Conservation (phyloP, 2,888 invertebrate species). For the Drosophila maculinotata region DNA sequence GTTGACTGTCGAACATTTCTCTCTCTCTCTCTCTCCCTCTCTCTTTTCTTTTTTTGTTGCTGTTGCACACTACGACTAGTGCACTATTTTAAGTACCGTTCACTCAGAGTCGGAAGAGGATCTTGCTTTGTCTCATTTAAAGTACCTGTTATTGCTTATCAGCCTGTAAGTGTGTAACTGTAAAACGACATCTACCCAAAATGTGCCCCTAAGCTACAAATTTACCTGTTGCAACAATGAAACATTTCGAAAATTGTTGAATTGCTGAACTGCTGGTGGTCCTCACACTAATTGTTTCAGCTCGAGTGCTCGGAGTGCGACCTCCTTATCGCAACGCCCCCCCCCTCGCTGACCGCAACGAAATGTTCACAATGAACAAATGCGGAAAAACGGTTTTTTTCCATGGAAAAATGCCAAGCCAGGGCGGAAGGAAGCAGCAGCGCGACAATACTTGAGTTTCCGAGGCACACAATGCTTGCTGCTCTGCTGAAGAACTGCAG, state of each 20-base stretch:
- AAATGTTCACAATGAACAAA: constrained; percentile 29
- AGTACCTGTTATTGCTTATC: constrained; percentile 9
- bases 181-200: constrained; percentile 19
- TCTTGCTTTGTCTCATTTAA: constrained; percentile 2
- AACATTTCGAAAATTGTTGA: constrained; percentile 1
- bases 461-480: neutral
- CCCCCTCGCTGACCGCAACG: constrained; percentile 30
- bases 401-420: constrained; percentile 38
- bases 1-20: constrained; percentile 24
- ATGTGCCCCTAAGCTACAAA: no score
- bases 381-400: constrained; percentile 19
- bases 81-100: constrained; percentile 3
- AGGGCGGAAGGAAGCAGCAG: constrained; percentile 44
- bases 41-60: neutral
- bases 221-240: constrained; percentile 47
- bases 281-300: constrained; percentile 43
- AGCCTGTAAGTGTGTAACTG: constrained; percentile 39
- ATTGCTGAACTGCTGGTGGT: constrained; percentile 40
- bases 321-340: constrained; percentile 15
- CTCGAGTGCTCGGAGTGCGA: constrained; percentile 29
- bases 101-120: constrained; percentile 7
- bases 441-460: constrained; percentile 28
- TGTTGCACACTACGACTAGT: no score
- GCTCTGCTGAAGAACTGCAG: neutral
- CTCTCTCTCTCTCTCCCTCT: neutral